Evolutionary conservation across 2,888 invertebrate genomes (phyloP).

Genomic region (Andrena bicolor): DNA sequence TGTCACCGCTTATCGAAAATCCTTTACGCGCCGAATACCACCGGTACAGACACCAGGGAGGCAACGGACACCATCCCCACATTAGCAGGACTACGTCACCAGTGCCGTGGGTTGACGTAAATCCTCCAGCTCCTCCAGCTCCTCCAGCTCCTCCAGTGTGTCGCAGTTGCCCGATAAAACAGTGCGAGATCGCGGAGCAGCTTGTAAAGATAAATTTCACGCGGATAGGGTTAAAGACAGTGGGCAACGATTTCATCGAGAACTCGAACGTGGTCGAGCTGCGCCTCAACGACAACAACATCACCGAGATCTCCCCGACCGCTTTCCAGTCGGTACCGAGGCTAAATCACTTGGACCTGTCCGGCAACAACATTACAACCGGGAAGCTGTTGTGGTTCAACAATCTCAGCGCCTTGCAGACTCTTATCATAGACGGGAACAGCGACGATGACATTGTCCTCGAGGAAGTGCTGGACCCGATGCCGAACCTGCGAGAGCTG

Average conservation of each 20-base stretch:
- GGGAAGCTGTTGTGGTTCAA: not conserved
- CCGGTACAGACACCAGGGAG: too few species aligned
- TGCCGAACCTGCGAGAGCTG: slow-evolving; percentile 7
- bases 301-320: slow-evolving; percentile 25
- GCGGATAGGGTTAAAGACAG: slow-evolving; percentile 3
- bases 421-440: slow-evolving; percentile 22
- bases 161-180: not conserved
- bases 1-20: too few species aligned
- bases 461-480: fast-evolving
- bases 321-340: slow-evolving; percentile 28
- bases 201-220: slow-evolving; percentile 17
- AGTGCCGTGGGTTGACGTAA: not conserved
- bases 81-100: not conserved
- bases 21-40: too few species aligned
- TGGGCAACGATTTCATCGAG: slow-evolving; percentile 19
- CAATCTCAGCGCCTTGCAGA: not conserved
- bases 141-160: too few species aligned
- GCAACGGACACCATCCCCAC: not conserved
- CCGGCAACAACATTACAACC: not conserved
- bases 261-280: slow-evolving; percentile 9
- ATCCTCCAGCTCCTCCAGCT: too few species aligned
- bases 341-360: slow-evolving; percentile 1
- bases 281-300: slow-evolving; percentile 41
- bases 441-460: fast-evolving
- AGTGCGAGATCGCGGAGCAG: not conserved